A percentile compares a stretch with the other conserved stretches of the same genome.
Conservation (phyloP, 2,888 invertebrate species). For the Aphodius sticticus region DNA sequence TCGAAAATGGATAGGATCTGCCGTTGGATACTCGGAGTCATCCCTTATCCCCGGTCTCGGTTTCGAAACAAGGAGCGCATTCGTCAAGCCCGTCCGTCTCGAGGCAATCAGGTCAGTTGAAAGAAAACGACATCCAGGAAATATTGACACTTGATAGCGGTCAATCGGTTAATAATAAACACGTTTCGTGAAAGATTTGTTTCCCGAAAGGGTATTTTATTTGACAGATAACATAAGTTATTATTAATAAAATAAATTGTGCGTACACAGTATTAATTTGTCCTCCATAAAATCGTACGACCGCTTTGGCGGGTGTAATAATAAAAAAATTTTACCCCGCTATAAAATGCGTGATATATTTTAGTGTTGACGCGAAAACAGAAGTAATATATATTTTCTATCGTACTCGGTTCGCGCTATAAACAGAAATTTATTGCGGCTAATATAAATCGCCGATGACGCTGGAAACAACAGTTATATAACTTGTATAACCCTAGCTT, state of each 20-base stretch:
- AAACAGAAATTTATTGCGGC: not conserved
- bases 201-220: not conserved
- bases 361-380: not conserved
- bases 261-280: not conserved
- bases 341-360: not conserved
- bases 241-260: constrained; percentile 4
- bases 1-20: constrained; percentile 4
- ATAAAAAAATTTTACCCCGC: not conserved
- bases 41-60: not conserved
- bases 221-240: not conserved
- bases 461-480: not conserved
- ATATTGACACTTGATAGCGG: not conserved
- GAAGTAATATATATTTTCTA: not conserved
- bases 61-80: not conserved
- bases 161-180: not conserved
- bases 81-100: not conserved
- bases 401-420: not conserved
- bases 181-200: no score
- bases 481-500: not conserved
- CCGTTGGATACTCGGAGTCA: not conserved
- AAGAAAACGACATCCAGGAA: not conserved
- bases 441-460: not conserved
- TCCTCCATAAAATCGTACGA: not conserved
- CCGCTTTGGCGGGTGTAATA: not conserved
- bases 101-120: not conserved